Percentiles rank a stretch among this genome's conserved stretches.
Evolutionary conservation across 2,113 vertebrate genomes (phyloP).

Genomic region (Phaetusa simplex): DNA sequence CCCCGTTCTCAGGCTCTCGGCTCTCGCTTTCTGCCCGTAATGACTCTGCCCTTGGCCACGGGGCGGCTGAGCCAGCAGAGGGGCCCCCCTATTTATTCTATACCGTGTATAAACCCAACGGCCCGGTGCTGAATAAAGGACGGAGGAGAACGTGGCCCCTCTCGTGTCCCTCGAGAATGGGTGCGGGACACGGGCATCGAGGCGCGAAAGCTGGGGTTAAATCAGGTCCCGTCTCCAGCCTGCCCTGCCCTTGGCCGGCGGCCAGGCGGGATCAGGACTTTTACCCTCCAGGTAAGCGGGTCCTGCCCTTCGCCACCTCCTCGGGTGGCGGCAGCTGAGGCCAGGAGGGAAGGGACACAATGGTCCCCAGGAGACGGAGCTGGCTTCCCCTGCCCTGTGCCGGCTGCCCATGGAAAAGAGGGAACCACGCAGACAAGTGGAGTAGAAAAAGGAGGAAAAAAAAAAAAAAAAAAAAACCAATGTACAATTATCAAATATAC

Average conservation of each 20-base stretch:
- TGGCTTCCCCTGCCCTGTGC: not conserved
- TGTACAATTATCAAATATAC: constrained; percentile 57
- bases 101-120: not conserved
- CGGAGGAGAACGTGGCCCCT: not conserved
- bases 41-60: not conserved
- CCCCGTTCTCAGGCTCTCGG: not conserved
- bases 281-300: not conserved
- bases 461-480: not conserved
- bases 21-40: not conserved
- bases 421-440: not conserved
- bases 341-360: not conserved
- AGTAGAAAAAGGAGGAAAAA: not conserved
- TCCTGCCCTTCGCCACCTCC: not conserved
- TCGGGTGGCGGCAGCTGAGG: not conserved
- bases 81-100: constrained; percentile 17
- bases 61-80: not conserved
- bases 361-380: not conserved
- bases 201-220: accelerated
- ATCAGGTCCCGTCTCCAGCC: not conserved
- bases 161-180: accelerated
- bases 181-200: accelerated
- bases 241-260: not conserved
- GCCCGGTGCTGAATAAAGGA: not conserved
- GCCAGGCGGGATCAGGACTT: not conserved
- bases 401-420: accelerated